Percentiles rank a stretch among this genome's conserved stretches.
phyloP scores from a whole-genome alignment of 37 sponge, comb jelly and placozoan genomes.

The Diacarnus erythraeanus region DNA sequence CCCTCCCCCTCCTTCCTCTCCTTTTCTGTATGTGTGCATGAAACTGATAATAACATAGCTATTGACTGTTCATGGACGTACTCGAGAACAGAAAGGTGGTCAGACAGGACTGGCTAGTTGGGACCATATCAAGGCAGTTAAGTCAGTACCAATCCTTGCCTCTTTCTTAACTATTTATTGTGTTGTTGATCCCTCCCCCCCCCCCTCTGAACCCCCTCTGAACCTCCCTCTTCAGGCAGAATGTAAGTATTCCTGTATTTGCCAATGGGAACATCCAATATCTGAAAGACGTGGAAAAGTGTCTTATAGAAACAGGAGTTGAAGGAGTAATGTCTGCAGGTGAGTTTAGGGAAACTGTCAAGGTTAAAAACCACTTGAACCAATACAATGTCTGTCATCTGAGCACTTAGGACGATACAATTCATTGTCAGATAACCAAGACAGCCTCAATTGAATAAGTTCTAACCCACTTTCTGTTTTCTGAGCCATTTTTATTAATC shows the following conservation, averaged over 20 bases:
- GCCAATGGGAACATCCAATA: conserved; percentile 97
- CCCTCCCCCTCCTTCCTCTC: neutral
- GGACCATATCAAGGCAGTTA: conserved; percentile 92
- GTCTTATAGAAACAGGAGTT: conserved; percentile 78
- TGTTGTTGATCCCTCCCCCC: neutral
- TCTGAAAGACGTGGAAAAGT: conserved; percentile 75
- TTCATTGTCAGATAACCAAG: too few species aligned
- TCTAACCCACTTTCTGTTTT: too few species aligned
- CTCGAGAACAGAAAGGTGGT: conserved; percentile 87
- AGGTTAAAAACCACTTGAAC: too few species aligned
- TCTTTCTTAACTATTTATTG: neutral
- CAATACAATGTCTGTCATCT: too few species aligned
- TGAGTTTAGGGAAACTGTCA: conserved; percentile 9
- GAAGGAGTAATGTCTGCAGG: conserved; percentile 98
- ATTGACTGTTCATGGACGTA: conserved; percentile 96
- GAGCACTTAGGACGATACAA: too few species aligned
- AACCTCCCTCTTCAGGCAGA: conserved; percentile 43
- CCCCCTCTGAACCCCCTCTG: neutral
- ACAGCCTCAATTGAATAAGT: too few species aligned
- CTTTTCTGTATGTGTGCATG: neutral
- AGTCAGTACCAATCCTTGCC: conserved; percentile 34
- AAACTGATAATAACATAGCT: conserved; percentile 29
- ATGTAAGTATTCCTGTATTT: conserved; percentile 92
- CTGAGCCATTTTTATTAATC: too few species aligned
- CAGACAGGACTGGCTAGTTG: conserved; percentile 93